A percentile compares a stretch with the other conserved stretches of the same genome.
Evolutionary conservation across 2,888 invertebrate species (phyloP).

Genomic region (Drosophila yooni): DNA sequence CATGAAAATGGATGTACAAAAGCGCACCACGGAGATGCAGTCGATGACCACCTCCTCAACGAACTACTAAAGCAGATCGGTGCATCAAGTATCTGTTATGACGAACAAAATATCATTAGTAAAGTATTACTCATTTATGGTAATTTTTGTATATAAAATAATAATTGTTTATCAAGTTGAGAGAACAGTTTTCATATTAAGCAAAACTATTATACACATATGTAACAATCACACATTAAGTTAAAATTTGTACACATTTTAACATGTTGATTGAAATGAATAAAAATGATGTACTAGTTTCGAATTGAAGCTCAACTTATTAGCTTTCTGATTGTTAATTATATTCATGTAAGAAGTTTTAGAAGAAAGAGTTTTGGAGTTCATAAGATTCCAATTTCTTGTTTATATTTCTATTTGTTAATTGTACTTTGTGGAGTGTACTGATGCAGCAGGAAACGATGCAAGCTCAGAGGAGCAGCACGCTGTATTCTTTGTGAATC

Average conservation of each 20-base stretch:
- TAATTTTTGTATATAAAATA: not conserved
- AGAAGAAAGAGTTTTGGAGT: too few species aligned
- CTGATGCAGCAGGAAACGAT: too few species aligned
- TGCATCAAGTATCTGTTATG: not conserved
- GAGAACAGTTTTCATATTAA: not conserved
- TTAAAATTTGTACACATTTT: not conserved
- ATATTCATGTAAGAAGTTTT: not conserved
- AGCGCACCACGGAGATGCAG: conserved; percentile 46
- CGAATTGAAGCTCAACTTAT: not conserved
- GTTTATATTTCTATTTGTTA: too few species aligned
- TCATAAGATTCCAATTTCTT: too few species aligned
- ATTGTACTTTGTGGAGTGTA: too few species aligned
- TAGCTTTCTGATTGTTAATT: not conserved
- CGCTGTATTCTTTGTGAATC: too few species aligned
- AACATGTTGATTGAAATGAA: not conserved
- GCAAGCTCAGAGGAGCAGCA: too few species aligned
- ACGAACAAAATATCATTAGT: conserved; percentile 54
- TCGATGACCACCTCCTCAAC: conserved; percentile 52
- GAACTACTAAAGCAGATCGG: conserved; percentile 17
- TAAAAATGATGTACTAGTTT: not conserved
- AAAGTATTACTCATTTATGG: conserved; percentile 29
- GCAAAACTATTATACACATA: not conserved
- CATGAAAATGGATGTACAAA: conserved; percentile 38
- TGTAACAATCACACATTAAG: not conserved
- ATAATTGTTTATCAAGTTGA: conserved; percentile 5